A percentile compares a stretch with the other conserved stretches of the same genome.
These are phyloP conservation scores for Panonychus citri DNA, from an alignment of 1,140 invertebrate species.

Conservation along the genomic window DNA sequence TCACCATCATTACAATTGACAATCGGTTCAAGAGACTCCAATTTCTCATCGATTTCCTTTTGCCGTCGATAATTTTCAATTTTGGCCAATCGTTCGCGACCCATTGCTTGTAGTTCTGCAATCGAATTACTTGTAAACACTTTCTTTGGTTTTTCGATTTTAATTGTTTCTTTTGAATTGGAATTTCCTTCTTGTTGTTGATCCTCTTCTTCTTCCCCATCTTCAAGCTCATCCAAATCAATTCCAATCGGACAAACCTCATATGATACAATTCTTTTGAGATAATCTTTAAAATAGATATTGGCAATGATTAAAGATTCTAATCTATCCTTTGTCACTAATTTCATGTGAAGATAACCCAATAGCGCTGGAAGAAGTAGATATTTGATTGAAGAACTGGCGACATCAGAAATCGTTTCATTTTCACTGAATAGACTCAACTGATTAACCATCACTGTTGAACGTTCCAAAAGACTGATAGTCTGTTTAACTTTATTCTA, in stretches of 20 bases:
- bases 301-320: constrained; percentile 45
- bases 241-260: constrained; percentile 34
- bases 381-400: constrained; percentile 56
- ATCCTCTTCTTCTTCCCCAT: constrained; percentile 5
- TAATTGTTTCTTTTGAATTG: no score
- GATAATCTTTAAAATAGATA: constrained; percentile 59
- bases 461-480: constrained; percentile 47
- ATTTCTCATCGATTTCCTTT: constrained; percentile 47
- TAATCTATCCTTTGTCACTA: constrained; percentile 34
- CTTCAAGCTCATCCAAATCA: constrained; percentile 1
- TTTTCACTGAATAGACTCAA: constrained; percentile 62
- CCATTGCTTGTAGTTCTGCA: constrained; percentile 13
- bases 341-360: constrained; percentile 41
- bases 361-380: constrained; percentile 57
- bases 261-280: constrained; percentile 52
- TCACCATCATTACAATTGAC: constrained; percentile 16
- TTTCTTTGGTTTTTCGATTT: constrained; percentile 1
- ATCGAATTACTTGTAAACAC: background rate
- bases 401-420: constrained; percentile 60
- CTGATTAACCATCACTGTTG: constrained; percentile 47
- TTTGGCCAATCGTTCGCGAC: constrained; percentile 36
- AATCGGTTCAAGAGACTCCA: constrained; percentile 35
- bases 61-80: constrained; percentile 51
- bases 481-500: constrained; percentile 39
- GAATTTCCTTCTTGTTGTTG: constrained; percentile 1